A percentile compares a stretch with the other conserved stretches of the same genome.
Evolutionary conservation across 1,140 invertebrate species (phyloP).

Genomic region (Asbolus verrucosus): DNA sequence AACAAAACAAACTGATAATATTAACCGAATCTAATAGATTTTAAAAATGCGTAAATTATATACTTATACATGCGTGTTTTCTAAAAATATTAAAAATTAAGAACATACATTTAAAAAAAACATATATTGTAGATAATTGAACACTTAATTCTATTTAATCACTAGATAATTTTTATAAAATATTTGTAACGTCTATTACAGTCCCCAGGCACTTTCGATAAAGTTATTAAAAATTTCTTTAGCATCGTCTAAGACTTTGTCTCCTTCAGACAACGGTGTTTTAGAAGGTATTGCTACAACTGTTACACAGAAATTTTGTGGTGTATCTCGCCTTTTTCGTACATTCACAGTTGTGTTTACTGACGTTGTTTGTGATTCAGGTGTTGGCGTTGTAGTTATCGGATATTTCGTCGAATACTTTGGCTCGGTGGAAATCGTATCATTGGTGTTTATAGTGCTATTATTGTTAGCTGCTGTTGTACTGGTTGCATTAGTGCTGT

Average conservation of each 20-base stretch:
- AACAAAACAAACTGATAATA: too few relatives aligned
- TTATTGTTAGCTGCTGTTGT: neutral
- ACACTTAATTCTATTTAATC: too few relatives aligned
- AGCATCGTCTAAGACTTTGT: conserved; percentile 40
- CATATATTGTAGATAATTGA: too few relatives aligned
- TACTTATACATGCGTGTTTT: too few relatives aligned
- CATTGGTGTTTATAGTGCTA: too few relatives aligned
- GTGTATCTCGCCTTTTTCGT: neutral
- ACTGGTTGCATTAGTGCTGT: conserved; percentile 28
- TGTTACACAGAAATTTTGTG: conserved; percentile 48
- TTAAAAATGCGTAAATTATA: too few relatives aligned
- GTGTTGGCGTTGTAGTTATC: conserved; percentile 10
- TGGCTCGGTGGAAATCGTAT: too few relatives aligned
- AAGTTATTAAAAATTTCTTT: conserved; percentile 42
- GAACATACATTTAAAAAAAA: too few relatives aligned
- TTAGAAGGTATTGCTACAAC: conserved; percentile 46
- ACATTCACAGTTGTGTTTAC: neutral
- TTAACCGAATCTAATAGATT: too few relatives aligned
- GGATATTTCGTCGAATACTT: conserved; percentile 7
- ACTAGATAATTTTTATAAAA: too few relatives aligned
- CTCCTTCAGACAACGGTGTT: conserved; percentile 44
- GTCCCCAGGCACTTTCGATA: conserved; percentile 23
- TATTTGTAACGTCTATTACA: too few relatives aligned
- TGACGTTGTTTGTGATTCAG: neutral
- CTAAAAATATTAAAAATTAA: too few relatives aligned